Base-by-base conservation (phyloP, 1,140 invertebrate genomes). In the Ptiloglossa arizonensis region DNA sequence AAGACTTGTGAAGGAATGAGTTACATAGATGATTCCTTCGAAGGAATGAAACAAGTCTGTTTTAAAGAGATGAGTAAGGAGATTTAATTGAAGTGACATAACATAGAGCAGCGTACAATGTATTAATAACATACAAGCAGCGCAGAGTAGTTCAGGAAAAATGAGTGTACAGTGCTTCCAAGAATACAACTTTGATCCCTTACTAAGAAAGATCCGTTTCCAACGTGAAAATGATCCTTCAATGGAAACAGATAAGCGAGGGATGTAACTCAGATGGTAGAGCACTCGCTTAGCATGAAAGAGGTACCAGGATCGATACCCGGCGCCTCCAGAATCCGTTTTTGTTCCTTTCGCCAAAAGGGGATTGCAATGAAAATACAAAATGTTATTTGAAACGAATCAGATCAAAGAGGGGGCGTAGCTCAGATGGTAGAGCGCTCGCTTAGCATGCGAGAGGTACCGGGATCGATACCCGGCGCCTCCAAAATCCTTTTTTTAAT, bases 221-320 rank as follows among this genome's bases (percentile, higher is more conserved):
- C 41, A 41, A 41, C 11, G 2, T 11, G 11, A 41, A 41, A 41
- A 41, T 41, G 41, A 41, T 41, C 41, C 11, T 41, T 41, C 56
- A 6, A 48, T 50, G 41, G 44, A 38, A 69, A 76, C 38, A 32
- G 38, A 57, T n/a, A 32, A 0, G 46, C 38, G 94, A 94, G 95
- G 95, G 93, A n/a, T 95, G 95, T 96, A 96, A 95, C 95, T 96
- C 95, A 96, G 94, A 95, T 96, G 95, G 95, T 96, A 96, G 95
- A 96, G 95, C 95, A 95, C 95, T 96, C 95, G 95, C 95, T 96
- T 96, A 96, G 95, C 95, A 96, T 96, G 95, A 94, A 95, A 96
- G 95, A 96, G 95, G 95, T 96, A 96, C 95, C 94, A 94, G 95
- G 95, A 96, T 96, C 95, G 95, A 96, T 96, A 94, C 95, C 95